Base-by-base conservation (phyloP, 2,113 vertebrate species). In the Picathartes gymnocephalus region DNA sequence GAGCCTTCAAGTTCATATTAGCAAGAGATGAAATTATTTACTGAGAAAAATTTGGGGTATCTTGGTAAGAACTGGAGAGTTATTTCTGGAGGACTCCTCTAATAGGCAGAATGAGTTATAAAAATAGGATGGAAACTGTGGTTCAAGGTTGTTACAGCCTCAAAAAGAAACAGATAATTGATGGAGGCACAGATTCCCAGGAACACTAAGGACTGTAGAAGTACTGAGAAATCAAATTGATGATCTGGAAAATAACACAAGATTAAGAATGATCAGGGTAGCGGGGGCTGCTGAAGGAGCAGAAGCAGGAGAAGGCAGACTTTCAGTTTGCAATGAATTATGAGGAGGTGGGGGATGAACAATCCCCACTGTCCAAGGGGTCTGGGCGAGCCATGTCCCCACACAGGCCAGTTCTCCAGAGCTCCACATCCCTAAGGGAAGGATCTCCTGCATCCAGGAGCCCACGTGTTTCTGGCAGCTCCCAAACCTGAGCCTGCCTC, bases 141-240 rank as follows among this genome's bases (percentile, higher is more conserved):
- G 81, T 69, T 84, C 68, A 82, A 93, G 91, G 90, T 80, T 95
- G 94, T 80, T 62, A 60, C 58, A 87, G 82, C 82, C 92, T 92
- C 54, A 0, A 61, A 80, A 91, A 78, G 74, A 90, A 87, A 81
- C 12, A n/a, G 64, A 61, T 56, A 83, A 96, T 15, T 90, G 90
- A 93, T 94, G 95, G 93, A 93, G 42, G 53, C 90, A 81, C 42
- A 88, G 86, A 92, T 90, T 85, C 90, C 88, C 3, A 6, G 87
- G 81, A 94, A 96, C 94, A 88, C 64, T 62, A 78, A 78, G 51
- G 71, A 81, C 87, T 91, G 45, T 8, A 61, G 69, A 81, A 94
- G 31, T 15, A 86, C 77, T 45, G 44, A 97, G 91, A 96, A 97
- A 95, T 69, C 84, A 97, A 96, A 93, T 8, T 90, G 90, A 95